A percentile compares a stretch with the other conserved stretches of the same genome.
phyloP scores from a whole-genome alignment of 2,113 vertebrate genomes.

The Nothocercus julius region DNA sequence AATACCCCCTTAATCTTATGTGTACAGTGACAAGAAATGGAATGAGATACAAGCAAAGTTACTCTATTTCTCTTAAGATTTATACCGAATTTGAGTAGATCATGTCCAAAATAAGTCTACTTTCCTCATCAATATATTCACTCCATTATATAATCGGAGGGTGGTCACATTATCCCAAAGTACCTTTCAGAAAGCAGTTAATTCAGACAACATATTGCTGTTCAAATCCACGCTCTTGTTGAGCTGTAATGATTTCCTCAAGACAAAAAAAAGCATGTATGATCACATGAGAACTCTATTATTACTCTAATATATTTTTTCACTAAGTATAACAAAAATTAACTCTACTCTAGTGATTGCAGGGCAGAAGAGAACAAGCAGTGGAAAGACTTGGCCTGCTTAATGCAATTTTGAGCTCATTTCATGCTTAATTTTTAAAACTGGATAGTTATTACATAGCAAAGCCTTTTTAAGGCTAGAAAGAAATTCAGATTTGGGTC shows the following conservation, averaged over 20 bases:
- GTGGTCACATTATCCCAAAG: background rate
- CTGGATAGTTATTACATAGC: background rate
- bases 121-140: background rate
- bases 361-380: background rate
- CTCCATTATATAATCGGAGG: background rate
- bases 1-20: background rate
- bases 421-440: background rate
- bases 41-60: background rate
- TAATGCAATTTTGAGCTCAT: background rate
- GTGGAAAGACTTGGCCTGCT: background rate
- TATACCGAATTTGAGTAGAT: rapidly evolving
- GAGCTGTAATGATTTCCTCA: background rate
- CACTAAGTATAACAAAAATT: background rate
- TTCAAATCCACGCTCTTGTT: background rate
- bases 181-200: background rate
- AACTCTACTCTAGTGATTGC: background rate
- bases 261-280: background rate
- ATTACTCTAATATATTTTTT: background rate
- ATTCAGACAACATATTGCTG: background rate
- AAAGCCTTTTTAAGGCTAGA: background rate
- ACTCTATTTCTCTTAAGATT: background rate
- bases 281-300: background rate
- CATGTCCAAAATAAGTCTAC: rapidly evolving
- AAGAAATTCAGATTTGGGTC: background rate
- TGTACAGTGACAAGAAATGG: background rate